Evolutionary conservation across 2,797 vertebrate species (phyloP).

Genomic region (Neoniphon sammara): DNA sequence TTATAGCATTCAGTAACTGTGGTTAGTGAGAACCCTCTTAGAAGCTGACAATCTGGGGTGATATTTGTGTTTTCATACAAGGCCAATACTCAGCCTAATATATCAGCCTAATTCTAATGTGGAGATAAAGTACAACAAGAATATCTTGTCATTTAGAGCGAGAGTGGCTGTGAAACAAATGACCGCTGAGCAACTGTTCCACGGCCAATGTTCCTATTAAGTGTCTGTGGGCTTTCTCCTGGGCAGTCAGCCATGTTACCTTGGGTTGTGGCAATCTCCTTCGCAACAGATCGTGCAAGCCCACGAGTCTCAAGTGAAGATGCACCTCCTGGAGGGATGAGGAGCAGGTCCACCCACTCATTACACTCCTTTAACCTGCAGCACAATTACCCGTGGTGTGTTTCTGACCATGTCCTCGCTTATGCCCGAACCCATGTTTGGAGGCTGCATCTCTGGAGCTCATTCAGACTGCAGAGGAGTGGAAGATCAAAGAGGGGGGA

Average conservation of each 20-base stretch:
- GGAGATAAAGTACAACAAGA: not conserved
- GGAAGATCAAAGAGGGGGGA: constrained; percentile 67
- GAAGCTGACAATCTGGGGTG: not conserved
- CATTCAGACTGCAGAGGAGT: constrained; percentile 37
- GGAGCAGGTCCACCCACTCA: constrained; percentile 55
- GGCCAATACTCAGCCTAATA: not conserved
- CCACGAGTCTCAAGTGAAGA: constrained; percentile 29
- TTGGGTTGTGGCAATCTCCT: constrained; percentile 45
- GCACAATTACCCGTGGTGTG: constrained; percentile 30
- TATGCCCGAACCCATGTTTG: constrained; percentile 31
- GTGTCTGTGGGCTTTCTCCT: constrained; percentile 1
- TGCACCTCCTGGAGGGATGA: constrained; percentile 49
- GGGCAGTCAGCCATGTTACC: constrained; percentile 39
- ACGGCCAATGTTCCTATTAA: not conserved
- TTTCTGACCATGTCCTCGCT: constrained; percentile 21
- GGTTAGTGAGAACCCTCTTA: not conserved
- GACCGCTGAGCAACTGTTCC: not conserved
- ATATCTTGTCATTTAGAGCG: too few species aligned
- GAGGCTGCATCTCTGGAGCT: constrained; percentile 12
- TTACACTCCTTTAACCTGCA: constrained; percentile 3
- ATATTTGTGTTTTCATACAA: not conserved
- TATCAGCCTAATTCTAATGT: not conserved
- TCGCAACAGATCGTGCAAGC: constrained; percentile 51
- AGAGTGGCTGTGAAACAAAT: not conserved
- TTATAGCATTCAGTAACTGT: too few species aligned